Conservation (phyloP, 2,113 vertebrate species). For the Osmerus mordax region DNA sequence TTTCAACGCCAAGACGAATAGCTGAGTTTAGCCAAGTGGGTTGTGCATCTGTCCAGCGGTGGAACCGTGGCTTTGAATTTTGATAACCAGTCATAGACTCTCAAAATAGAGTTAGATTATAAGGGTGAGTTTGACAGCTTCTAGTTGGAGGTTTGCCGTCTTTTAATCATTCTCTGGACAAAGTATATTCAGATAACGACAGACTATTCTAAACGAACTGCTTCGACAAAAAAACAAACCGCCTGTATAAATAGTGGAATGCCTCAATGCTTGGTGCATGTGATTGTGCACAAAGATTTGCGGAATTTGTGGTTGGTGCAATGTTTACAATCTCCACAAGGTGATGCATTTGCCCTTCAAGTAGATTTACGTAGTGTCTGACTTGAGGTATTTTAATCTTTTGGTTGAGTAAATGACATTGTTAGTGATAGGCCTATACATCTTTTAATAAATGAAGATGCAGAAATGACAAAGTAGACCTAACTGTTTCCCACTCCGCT, state of each 20-base stretch:
- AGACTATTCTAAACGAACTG: not conserved
- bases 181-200: slow-evolving; percentile 6
- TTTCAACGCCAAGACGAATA: slow-evolving; percentile 28
- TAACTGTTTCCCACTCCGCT: no score
- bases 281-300: not conserved
- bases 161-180: slow-evolving; percentile 49
- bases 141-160: slow-evolving; percentile 9
- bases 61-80: slow-evolving; percentile 21
- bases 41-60: slow-evolving; percentile 12
- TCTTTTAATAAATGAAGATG: no score
- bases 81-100: slow-evolving; percentile 15
- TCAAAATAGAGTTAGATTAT: slow-evolving; percentile 55
- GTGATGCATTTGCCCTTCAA: not conserved
- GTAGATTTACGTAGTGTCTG: not conserved
- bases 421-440: no score
- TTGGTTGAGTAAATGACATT: not conserved
- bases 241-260: no score
- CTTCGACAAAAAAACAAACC: slow-evolving; percentile 29
- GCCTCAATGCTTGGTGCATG: not conserved
- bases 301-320: not conserved
- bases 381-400: not conserved
- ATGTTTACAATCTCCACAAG: not conserved
- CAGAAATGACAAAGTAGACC: no score
- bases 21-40: slow-evolving; percentile 8
- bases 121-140: slow-evolving; percentile 25